phyloP scores from a whole-genome alignment of 2,797 vertebrate genomes.

The Sandelia bainsii region DNA sequence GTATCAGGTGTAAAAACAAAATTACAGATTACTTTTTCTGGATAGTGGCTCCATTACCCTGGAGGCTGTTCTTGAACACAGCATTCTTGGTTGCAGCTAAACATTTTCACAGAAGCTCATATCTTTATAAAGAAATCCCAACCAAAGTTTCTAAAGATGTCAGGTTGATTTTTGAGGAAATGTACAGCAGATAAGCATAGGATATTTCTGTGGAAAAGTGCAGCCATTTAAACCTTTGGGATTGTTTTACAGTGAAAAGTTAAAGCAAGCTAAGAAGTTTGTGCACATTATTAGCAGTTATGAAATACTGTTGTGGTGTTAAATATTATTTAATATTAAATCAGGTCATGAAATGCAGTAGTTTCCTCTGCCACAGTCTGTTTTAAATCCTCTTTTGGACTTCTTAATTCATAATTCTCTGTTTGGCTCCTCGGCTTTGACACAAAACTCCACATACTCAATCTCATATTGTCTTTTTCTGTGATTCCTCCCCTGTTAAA shows the following conservation, averaged over 20 bases:
- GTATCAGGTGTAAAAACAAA: too few species aligned
- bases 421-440: constrained; percentile 41
- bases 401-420: constrained; percentile 49
- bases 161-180: neutral
- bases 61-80: neutral
- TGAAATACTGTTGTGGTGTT: constrained; percentile 25
- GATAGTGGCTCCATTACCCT: neutral
- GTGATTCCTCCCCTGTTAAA: constrained; percentile 42
- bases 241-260: constrained; percentile 1
- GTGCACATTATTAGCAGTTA: constrained; percentile 7
- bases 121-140: neutral
- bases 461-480: constrained; percentile 44
- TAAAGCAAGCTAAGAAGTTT: neutral
- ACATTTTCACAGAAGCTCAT: neutral
- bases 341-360: constrained; percentile 18
- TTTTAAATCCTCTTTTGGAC: constrained; percentile 13
- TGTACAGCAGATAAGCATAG: neutral
- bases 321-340: constrained; percentile 23
- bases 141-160: neutral
- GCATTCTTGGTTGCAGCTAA: neutral
- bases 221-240: constrained; percentile 1
- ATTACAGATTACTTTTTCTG: neutral
- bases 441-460: constrained; percentile 45
- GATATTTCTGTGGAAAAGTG: neutral
- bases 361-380: constrained; percentile 17